Percentiles rank a stretch among this genome's conserved stretches.
Evolutionary conservation across 2,888 invertebrate species (phyloP).

Genomic region (Lasioglossum leucozonium): DNA sequence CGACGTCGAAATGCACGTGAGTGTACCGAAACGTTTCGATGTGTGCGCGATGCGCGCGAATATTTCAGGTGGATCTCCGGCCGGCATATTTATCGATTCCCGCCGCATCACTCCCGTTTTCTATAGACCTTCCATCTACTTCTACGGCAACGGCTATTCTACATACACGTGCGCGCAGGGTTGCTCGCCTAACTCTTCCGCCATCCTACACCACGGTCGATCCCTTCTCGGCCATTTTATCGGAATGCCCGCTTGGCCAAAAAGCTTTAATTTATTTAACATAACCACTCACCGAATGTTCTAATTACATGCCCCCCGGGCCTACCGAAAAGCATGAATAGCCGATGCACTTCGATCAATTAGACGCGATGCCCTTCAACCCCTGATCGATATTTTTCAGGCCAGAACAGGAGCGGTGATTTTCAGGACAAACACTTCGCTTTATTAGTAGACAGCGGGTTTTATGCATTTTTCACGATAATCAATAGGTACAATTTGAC

Average conservation of each 20-base stretch:
- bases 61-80: neutral
- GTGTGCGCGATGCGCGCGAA: neutral
- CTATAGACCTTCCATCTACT: neutral
- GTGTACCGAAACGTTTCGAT: conserved; percentile 64
- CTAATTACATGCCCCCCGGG: neutral
- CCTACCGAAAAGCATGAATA: neutral
- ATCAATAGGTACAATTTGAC: too few relatives aligned
- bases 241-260: too few relatives aligned
- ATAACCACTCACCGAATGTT: neutral
- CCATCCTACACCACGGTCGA: neutral
- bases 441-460: neutral
- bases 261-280: too few relatives aligned
- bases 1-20: conserved; percentile 86
- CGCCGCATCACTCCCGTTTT: conserved; percentile 1
- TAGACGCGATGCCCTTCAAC: neutral
- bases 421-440: neutral
- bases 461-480: too few relatives aligned
- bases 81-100: neutral
- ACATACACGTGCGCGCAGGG: too few relatives aligned
- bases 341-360: neutral
- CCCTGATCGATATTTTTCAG: neutral
- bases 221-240: neutral
- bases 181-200: neutral
- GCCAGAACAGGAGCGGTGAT: too few relatives aligned
- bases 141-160: neutral